Evolutionary conservation across 2,888 invertebrate genomes (phyloP), one percentile per base, ranked within the genome.

Genomic region (Epiblema foenella): DNA sequence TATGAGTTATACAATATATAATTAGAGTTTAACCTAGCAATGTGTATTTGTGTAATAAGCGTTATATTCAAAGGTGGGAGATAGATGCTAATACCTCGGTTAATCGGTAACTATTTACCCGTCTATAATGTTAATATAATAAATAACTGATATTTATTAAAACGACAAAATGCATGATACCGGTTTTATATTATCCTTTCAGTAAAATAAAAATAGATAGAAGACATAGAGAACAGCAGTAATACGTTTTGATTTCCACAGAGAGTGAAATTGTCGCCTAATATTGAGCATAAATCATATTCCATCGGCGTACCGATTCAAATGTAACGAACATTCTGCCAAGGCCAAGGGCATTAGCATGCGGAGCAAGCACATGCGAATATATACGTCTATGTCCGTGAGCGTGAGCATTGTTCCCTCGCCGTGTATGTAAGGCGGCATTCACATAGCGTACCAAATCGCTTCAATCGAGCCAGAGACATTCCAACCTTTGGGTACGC

Each of bases 341-440:
- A 70, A 70, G 70, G 70, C 59, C 70, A 70, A 60, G 42, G 59
- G 5, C 62, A 70, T 70, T 70, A 70, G 59, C 65, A 70, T 70
- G 65, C 70, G 59, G 29, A 15, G 46, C 70, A 66, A 59, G 70
- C 54, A 66, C 58, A 69, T 52, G 69, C 68, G 59, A 54, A 69
- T 64, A 42, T 65, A 65, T 58, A 63, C 69, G 65, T 64, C 24
- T 63, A 69, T 69, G 56, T 49, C 51, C 29, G 62, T 17, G 62
- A 64, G 51, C 64, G 11, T 65, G 42, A 46, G 60, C 54, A 66
- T 70, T 70, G 65, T 69, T 52, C 58, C n/a, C 24, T 46, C 11
- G 46, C 64, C 58, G 52, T 33, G 59, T 52, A 42, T 29, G 64
- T 52, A 63, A 8, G 20, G 10, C 2, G 24, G 18, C 18, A 7